Base-by-base conservation (phyloP, 2,113 vertebrate genomes). In the Sarotherodon lohbergeri region DNA sequence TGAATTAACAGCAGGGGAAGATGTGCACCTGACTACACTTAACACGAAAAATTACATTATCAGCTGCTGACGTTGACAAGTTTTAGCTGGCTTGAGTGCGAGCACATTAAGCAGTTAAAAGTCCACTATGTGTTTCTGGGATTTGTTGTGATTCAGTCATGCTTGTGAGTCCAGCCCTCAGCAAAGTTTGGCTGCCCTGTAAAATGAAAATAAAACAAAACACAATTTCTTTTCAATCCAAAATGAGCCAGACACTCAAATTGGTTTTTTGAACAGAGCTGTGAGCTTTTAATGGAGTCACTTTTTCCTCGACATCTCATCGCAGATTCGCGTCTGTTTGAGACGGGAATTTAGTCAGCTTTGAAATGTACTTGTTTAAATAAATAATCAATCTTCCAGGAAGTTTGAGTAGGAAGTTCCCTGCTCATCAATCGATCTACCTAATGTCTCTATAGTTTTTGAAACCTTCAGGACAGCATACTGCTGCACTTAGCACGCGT, bases 351-450 rank as follows among this genome's bases (percentile, higher is more conserved):
- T 89, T 57, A n/a, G 86, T 83, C 85, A 88, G 48, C 46, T 78
- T 56, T 56, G 41, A 89, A 80, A 84, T 34, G 32, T 79, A 36
- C 90, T 85, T 88, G 92, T 91, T 91, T 91, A 81, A 94, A 92
- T 91, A 93, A 94, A 88, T 93, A 86, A 94, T 93, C 88, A 90
- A 87, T 88, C 41, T 87, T 39, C 61, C 89, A 90, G 92, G 91
- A 94, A 94, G 90, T 90, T 87, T 6, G 24, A n/a, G 57, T 76
- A 92, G 91, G 86, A 92, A 92, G 85, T 54, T 88, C 71, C 73
- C 43, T 87, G 73, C 89, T 95, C 88, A 90, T 93, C 86, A 93
- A 94, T 95, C 85, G 91, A 95, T 93, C 83, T 81, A 22, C 12
- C 36, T 89, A 89, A 84, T 90, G 87, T 90, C 81, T 90, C 5